Evolutionary conservation across 2,888 invertebrate species (phyloP).

Genomic region (Caenorhabditis wallacei): DNA sequence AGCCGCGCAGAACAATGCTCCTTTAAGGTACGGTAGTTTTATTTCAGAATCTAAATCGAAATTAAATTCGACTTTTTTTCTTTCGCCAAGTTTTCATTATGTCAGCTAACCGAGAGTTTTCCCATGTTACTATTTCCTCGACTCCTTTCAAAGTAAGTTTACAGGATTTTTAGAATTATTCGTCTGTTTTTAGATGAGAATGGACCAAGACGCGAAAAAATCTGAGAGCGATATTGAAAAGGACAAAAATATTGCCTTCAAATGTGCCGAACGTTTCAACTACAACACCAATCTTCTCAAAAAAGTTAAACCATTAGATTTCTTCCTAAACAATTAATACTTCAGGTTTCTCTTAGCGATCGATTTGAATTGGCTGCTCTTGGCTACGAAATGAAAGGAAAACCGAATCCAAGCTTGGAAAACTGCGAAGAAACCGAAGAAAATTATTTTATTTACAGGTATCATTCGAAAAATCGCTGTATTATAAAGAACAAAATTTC

Average conservation of each 20-base stretch:
- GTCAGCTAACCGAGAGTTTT: slow-evolving; percentile 43
- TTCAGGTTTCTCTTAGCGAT: slow-evolving; percentile 48
- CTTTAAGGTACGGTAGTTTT: background rate
- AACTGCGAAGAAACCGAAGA: background rate
- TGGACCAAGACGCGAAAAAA: slow-evolving; percentile 37
- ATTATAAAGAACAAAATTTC: background rate
- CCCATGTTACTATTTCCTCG: slow-evolving; percentile 37
- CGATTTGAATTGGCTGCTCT: slow-evolving; percentile 50
- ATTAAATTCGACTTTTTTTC: too few species aligned
- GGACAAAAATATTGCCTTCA: slow-evolving; percentile 44
- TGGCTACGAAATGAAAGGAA: slow-evolving; percentile 48
- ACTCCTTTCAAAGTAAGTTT: slow-evolving; percentile 55
- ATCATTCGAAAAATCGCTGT: background rate
- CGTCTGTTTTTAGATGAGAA: slow-evolving; percentile 23
- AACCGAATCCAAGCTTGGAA: background rate
- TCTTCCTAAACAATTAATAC: too few species aligned
- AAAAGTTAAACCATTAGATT: too few species aligned
- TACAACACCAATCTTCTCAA: slow-evolving; percentile 47
- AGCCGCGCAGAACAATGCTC: background rate
- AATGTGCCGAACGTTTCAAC: slow-evolving; percentile 57
- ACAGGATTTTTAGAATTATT: background rate
- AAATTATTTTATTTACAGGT: slow-evolving; percentile 40
- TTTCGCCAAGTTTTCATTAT: too few species aligned
- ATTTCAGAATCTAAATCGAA: too few species aligned
- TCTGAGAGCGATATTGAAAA: slow-evolving; percentile 45